phyloP scores from a whole-genome alignment of 1,140 invertebrate species.

The Halyomorpha halys region DNA sequence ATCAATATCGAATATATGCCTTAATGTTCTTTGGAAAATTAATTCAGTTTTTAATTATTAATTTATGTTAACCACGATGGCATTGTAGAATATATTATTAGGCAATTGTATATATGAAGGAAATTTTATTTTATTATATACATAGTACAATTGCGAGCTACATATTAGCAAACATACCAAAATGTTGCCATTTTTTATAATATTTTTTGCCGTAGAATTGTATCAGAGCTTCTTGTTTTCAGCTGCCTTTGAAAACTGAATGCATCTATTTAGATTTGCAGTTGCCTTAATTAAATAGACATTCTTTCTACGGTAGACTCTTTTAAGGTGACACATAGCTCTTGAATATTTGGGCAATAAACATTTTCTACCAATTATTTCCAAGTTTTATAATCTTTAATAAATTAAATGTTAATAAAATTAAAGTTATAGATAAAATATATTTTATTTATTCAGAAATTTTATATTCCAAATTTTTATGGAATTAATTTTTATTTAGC shows the following conservation, averaged over 20 bases:
- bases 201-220: not conserved
- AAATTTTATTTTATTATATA: conserved; percentile 11
- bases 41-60: not conserved
- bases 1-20: conserved; percentile 1
- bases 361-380: too few relatives aligned
- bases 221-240: not conserved
- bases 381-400: too few relatives aligned
- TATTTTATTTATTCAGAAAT: too few relatives aligned
- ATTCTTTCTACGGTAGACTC: not conserved
- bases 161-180: not conserved
- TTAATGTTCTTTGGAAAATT: not conserved
- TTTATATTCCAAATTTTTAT: too few relatives aligned
- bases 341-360: not conserved
- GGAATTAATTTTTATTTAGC: too few relatives aligned
- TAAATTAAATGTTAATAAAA: too few relatives aligned
- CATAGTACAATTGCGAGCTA: not conserved
- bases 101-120: conserved; percentile 6
- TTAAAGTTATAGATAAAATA: too few relatives aligned
- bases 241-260: not conserved
- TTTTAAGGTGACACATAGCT: conserved; percentile 2
- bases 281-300: conserved; percentile 10
- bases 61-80: not conserved
- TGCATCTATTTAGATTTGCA: not conserved
- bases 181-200: not conserved
- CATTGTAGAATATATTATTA: conserved; percentile 5